phyloP scores from a whole-genome alignment of 2,113 vertebrate genomes.

The Meles meles region DNA sequence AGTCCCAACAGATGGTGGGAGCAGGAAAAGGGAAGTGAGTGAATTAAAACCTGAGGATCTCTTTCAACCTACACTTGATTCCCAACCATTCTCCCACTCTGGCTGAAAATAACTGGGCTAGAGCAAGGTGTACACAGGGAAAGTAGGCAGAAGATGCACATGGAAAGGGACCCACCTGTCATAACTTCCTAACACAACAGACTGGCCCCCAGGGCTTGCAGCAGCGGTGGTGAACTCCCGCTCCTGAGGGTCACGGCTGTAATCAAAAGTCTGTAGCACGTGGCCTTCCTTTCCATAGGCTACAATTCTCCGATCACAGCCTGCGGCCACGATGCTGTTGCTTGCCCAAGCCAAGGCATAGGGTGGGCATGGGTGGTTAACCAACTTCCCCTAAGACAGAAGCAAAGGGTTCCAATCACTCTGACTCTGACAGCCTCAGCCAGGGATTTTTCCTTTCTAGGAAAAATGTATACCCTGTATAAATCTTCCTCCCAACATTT shows the following conservation, averaged over 20 bases:
- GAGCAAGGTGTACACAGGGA: not conserved
- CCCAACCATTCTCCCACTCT: not conserved
- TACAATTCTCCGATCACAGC: constrained; percentile 95
- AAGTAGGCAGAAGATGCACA: not conserved
- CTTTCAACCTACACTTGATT: not conserved
- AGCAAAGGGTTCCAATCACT: not conserved
- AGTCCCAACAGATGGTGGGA: not conserved
- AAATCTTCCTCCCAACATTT: not conserved
- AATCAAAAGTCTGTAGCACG: constrained; percentile 93
- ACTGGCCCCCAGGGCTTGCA: constrained; percentile 92
- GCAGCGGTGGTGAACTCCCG: constrained; percentile 92
- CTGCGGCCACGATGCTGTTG: constrained; percentile 91
- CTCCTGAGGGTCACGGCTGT: constrained; percentile 88
- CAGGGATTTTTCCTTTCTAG: not conserved
- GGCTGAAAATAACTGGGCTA: not conserved
- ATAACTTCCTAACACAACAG: constrained; percentile 93
- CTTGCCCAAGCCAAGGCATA: constrained; percentile 95
- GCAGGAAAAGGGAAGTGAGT: not conserved
- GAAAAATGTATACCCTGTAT: not conserved
- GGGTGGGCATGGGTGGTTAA: constrained; percentile 90
- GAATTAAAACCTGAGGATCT: not conserved
- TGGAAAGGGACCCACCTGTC: constrained; percentile 84
- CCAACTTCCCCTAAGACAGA: constrained; percentile 88
- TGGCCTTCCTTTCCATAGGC: constrained; percentile 90
- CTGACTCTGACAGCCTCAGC: not conserved